These are phyloP conservation scores for Ophion ventricosus DNA, from an alignment of 2,888 invertebrate genomes.

Conservation along the genomic window DNA sequence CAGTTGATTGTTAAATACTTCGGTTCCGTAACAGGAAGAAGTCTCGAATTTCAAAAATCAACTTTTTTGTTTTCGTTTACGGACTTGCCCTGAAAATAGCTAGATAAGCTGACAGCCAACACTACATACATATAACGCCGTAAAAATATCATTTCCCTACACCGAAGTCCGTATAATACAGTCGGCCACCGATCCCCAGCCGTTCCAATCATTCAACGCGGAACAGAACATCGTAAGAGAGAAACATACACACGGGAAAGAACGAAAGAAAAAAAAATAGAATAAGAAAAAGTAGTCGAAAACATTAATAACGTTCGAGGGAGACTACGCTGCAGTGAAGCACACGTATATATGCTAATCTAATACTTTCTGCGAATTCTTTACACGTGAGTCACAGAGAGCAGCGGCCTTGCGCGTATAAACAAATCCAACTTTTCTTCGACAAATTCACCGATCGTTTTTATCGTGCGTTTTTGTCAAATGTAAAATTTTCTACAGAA, in stretches of 20 bases:
- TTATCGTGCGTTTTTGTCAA: too few species aligned
- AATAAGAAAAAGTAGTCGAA: constrained; percentile 24
- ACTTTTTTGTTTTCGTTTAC: too few species aligned
- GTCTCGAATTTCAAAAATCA: too few species aligned
- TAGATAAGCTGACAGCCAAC: too few species aligned
- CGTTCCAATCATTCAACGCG: constrained; percentile 74
- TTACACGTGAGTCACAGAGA: constrained; percentile 13
- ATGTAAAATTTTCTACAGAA: too few species aligned
- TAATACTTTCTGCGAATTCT: constrained; percentile 20
- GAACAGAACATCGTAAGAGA: constrained; percentile 73
- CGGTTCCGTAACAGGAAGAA: too few species aligned
- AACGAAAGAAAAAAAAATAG: constrained; percentile 38
- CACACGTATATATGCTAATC: neutral
- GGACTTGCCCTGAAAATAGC: too few species aligned
- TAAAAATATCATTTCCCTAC: neutral
- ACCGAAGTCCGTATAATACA: constrained; percentile 23
- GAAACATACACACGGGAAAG: too few species aligned
- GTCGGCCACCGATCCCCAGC: constrained; percentile 66
- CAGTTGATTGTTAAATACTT: too few species aligned
- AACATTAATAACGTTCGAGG: constrained; percentile 59
- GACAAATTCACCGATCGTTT: too few species aligned
- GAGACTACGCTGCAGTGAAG: neutral
- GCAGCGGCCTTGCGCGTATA: neutral
- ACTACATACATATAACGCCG: too few species aligned
- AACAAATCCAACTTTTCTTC: neutral